Evolutionary conservation across 2,888 invertebrate species (phyloP).

Genomic region (Heliconius hortense): DNA sequence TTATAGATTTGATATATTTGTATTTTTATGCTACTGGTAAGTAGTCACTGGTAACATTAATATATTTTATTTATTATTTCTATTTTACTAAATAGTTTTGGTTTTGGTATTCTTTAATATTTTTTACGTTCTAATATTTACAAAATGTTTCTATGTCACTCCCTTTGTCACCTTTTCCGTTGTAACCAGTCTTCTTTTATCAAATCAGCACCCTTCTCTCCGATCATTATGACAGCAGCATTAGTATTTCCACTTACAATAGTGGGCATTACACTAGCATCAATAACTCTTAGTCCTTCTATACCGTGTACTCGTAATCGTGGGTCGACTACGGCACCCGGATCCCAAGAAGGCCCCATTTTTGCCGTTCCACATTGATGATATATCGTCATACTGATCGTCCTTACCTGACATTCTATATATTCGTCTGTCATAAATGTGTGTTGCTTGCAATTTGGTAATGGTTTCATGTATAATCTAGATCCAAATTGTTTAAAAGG

Average conservation of each 20-base stretch:
- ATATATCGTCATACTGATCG: constrained; percentile 94
- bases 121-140: constrained; percentile 24
- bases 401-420: constrained; percentile 92
- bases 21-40: neutral
- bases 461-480: constrained; percentile 86
- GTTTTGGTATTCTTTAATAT: constrained; percentile 14
- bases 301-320: constrained; percentile 89
- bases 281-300: constrained; percentile 89
- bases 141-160: neutral
- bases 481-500: constrained; percentile 92
- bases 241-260: constrained; percentile 95
- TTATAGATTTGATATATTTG: neutral
- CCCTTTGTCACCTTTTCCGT: constrained; percentile 58
- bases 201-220: constrained; percentile 93
- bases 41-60: constrained; percentile 2
- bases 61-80: neutral
- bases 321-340: constrained; percentile 91
- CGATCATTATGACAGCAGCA: constrained; percentile 96
- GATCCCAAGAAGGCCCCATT: constrained; percentile 92
- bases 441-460: constrained; percentile 89
- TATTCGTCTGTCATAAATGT: constrained; percentile 90
- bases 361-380: constrained; percentile 94
- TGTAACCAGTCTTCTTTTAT: constrained; percentile 91
- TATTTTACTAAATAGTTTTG: constrained; percentile 11
- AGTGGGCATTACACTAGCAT: constrained; percentile 94